Base-by-base conservation (phyloP, 2,113 vertebrate species). In the Telmatochromis sp. region DNA sequence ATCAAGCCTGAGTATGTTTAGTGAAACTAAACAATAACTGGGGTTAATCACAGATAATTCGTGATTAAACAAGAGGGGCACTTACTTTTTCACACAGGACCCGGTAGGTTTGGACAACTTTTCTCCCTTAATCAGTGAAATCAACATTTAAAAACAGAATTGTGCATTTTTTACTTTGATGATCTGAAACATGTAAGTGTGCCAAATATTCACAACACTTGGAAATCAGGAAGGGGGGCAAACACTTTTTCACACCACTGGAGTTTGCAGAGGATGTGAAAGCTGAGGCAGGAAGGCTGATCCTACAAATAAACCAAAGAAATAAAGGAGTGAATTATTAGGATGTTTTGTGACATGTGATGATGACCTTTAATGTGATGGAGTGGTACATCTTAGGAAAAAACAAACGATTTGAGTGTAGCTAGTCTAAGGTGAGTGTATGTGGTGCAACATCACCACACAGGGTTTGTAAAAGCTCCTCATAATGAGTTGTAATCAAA, bases 401-500 rank as follows among this genome's bases (percentile, higher is more conserved):
- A 58, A 28, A 87, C 87, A 11, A 55, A 85, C 10, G 2, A 80
- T 86, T 87, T 86, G n/a, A 80, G 17, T 53, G 60, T 11, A 78
- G 21, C 15, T 73, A 10, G 3, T 83, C 31, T 23, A 81, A 87
- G 54, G 37, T 84, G 84, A 90, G 42, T 47, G 51, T 73, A 85
- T 90, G 40, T 42, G 40, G 11, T 73, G 68, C 63, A 81, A 42
- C 49, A 73, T 91, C 86, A 63, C 49, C 81, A 87, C 85, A 57
- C 54, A 85, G 81, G 65, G 90, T 93, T 89, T 91, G 57, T 81
- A 70, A 33, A 49, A 93, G 94, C 94, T 92, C 80, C 82, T 90
- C 63, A 58, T 89, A 94, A 95, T 95, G 70, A 93, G 84, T 91
- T 95, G 91, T 91, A 95, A 95, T 96, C 92, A 95, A 95, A 89